Conservation (phyloP, 2,888 invertebrate genomes). For the Azorinus chamasolen region DNA sequence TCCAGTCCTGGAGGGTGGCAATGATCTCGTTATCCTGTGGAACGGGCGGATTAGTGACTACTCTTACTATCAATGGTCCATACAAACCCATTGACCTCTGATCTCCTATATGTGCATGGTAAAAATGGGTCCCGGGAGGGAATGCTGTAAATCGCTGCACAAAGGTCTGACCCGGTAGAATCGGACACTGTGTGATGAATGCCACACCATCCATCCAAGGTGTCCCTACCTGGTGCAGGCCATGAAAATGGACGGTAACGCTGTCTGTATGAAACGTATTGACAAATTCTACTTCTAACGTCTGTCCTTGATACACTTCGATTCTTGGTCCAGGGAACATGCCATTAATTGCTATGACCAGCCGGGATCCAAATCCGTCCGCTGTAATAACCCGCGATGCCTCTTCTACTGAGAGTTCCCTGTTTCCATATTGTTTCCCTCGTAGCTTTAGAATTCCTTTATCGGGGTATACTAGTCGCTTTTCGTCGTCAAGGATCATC, state of each 20-base stretch:
- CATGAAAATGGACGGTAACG: slow-evolving; percentile 73
- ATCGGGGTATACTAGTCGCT: slow-evolving; percentile 24
- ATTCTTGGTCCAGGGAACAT: slow-evolving; percentile 74
- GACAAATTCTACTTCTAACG: slow-evolving; percentile 45
- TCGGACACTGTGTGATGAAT: slow-evolving; percentile 75
- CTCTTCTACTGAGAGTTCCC: slow-evolving; percentile 2
- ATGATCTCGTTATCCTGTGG: slow-evolving; percentile 39
- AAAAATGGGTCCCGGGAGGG: slow-evolving; percentile 68
- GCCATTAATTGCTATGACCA: slow-evolving; percentile 71
- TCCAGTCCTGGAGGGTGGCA: slow-evolving; percentile 70
- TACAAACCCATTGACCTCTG: slow-evolving; percentile 70
- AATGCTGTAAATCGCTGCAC: slow-evolving; percentile 68
- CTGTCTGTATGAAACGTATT: slow-evolving; percentile 69
- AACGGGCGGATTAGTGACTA: not conserved
- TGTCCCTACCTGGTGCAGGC: slow-evolving; percentile 66
- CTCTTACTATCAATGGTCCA: slow-evolving; percentile 65
- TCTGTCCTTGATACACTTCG: slow-evolving; percentile 67
- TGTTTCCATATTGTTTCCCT: not conserved
- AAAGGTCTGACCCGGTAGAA: slow-evolving; percentile 68
- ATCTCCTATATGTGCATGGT: slow-evolving; percentile 71
- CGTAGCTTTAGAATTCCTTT: slow-evolving; percentile 32
- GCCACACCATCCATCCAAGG: slow-evolving; percentile 75
- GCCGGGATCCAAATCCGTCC: slow-evolving; percentile 62
- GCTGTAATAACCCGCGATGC: slow-evolving; percentile 50
- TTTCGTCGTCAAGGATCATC: slow-evolving; percentile 41